These are phyloP conservation scores for Spodoptera litura DNA, from an alignment of 1,140 invertebrate species.

Conservation along the genomic window DNA sequence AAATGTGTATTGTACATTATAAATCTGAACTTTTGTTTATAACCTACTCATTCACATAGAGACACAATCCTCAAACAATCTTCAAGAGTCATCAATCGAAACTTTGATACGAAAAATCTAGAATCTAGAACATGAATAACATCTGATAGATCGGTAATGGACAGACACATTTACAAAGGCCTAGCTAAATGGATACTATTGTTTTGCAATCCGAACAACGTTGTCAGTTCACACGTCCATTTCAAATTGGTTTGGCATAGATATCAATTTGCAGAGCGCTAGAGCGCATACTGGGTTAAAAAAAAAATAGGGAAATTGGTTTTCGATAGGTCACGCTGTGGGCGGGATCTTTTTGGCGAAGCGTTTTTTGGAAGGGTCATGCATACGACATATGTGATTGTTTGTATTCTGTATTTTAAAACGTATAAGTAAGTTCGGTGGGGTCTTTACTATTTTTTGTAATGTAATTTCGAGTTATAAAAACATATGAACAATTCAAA, in stretches of 20 bases:
- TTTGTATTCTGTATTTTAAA: no score
- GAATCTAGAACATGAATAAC: background rate
- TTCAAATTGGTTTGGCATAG: conserved; percentile 18
- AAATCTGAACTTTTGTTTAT: no score
- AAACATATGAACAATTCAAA: no score
- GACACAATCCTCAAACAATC: no score
- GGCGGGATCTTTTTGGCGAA: background rate
- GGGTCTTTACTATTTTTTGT: no score
- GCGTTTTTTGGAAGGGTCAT: background rate
- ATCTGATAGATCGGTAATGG: background rate
- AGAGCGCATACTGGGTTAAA: background rate
- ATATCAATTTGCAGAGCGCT: conserved; percentile 1
- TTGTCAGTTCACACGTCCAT: conserved; percentile 2
- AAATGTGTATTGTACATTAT: background rate
- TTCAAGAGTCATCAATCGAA: no score
- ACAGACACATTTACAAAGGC: background rate
- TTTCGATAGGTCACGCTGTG: conserved; percentile 4
- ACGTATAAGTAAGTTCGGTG: no score
- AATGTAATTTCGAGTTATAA: no score
- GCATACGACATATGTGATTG: no score
- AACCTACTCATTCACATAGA: no score
- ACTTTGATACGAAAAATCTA: background rate
- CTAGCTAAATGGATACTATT: conserved; percentile 23
- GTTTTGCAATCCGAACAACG: conserved; percentile 1
- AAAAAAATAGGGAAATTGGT: conserved; percentile 13